These are phyloP conservation scores for Mercenaria mercenaria DNA, from an alignment of 1,140 invertebrate genomes.

Conservation along the genomic window DNA sequence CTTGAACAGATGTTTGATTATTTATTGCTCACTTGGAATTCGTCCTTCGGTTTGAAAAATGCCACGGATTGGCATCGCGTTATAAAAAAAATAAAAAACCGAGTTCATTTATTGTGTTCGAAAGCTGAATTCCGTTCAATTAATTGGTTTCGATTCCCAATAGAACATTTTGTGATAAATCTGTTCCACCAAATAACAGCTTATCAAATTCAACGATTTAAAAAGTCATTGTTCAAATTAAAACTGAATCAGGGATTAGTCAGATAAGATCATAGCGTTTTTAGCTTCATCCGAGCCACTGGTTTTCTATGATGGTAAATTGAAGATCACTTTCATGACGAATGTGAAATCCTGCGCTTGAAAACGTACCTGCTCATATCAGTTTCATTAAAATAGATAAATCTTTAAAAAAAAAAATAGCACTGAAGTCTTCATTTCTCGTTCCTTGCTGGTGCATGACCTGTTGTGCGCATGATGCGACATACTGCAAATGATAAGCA, in stretches of 20 bases:
- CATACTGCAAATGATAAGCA: no score
- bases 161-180: slow-evolving; percentile 36
- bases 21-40: not conserved
- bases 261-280: slow-evolving; percentile 18
- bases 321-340: slow-evolving; percentile 4
- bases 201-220: slow-evolving; percentile 9
- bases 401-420: no score
- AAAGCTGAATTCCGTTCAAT: slow-evolving; percentile 50
- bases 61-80: slow-evolving; percentile 49
- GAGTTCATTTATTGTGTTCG: slow-evolving; percentile 15
- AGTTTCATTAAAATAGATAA: not conserved
- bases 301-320: slow-evolving; percentile 1
- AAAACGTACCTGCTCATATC: not conserved
- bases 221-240: slow-evolving; percentile 54
- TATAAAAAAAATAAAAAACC: slow-evolving; percentile 32
- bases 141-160: slow-evolving; percentile 45
- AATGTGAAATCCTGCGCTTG: not conserved
- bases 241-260: slow-evolving; percentile 38
- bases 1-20: slow-evolving; percentile 17
- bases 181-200: slow-evolving; percentile 33
- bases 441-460: no score
- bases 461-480: no score
- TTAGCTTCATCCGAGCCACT: not conserved
- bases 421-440: no score
- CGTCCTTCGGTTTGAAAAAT: slow-evolving; percentile 31